These are phyloP conservation scores for Halcyon malimbica DNA, from an alignment of 2,113 vertebrate genomes.

Conservation along the genomic window DNA sequence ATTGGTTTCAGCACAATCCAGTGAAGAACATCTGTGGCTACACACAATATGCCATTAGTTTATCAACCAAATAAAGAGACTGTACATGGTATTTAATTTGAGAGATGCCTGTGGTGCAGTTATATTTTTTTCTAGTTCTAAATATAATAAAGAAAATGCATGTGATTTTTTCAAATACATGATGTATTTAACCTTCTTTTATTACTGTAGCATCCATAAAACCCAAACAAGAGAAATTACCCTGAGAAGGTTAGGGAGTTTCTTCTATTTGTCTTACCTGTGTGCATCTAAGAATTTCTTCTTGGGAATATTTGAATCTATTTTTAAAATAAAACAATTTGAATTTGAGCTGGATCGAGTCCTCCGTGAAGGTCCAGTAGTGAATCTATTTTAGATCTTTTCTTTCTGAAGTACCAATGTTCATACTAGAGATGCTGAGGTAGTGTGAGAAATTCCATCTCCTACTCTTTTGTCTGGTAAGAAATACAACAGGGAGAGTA, in stretches of 20 bases:
- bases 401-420: not conserved
- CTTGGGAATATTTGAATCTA: not conserved
- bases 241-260: not conserved
- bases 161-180: not conserved
- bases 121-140: not conserved
- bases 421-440: not conserved
- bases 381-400: not conserved
- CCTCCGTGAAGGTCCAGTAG: not conserved
- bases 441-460: not conserved
- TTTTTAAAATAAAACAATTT: not conserved
- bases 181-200: not conserved
- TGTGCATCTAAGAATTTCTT: not conserved
- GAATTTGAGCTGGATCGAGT: not conserved
- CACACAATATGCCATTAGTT: not conserved
- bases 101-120: not conserved
- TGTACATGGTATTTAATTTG: not conserved
- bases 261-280: not conserved
- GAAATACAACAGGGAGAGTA: not conserved
- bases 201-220: not conserved
- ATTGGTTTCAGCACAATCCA: not conserved
- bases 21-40: slow-evolving; percentile 12
- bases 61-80: not conserved
- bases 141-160: not conserved
- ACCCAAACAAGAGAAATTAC: not conserved
- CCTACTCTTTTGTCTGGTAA: not conserved